A percentile compares a stretch with the other conserved stretches of the same genome.
Conservation (phyloP, 2,797 vertebrate genomes). For the Tapera naevia region DNA sequence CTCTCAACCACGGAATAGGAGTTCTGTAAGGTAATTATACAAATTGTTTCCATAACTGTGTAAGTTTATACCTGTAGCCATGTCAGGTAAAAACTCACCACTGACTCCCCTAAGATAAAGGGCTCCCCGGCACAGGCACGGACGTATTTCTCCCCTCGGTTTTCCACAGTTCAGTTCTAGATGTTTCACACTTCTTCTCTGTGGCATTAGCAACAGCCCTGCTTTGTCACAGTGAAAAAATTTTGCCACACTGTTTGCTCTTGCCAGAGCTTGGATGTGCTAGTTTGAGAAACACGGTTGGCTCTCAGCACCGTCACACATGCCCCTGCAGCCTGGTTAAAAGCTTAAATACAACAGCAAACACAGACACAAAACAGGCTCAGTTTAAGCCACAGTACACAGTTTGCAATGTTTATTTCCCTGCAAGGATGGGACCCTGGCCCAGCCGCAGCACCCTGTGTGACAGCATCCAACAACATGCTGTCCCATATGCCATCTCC, state of each 20-base stretch:
- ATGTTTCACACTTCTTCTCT: not conserved
- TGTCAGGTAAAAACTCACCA: not conserved
- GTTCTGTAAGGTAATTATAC: not conserved
- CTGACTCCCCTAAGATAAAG: not conserved
- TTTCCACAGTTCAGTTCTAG: not conserved
- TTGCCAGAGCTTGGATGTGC: not conserved
- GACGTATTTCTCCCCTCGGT: not conserved
- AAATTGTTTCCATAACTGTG: not conserved
- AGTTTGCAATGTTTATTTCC: not conserved
- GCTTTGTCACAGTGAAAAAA: not conserved
- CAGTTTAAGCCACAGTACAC: rapidly evolving
- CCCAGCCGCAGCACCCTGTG: not conserved
- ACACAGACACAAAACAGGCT: not conserved
- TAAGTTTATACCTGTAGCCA: not conserved
- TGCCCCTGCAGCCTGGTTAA: not conserved
- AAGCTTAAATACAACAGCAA: not conserved
- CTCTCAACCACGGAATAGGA: not conserved
- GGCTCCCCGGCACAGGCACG: rapidly evolving
- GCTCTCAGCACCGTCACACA: rapidly evolving
- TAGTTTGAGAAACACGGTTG: not conserved
- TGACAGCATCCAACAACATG: not conserved
- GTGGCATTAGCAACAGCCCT: not conserved
- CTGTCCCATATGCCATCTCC: not conserved
- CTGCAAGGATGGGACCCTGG: not conserved
- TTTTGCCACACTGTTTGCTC: not conserved